phyloP scores from a whole-genome alignment of 2,113 vertebrate species.

The Pseudorhombus dupliciocellatus region DNA sequence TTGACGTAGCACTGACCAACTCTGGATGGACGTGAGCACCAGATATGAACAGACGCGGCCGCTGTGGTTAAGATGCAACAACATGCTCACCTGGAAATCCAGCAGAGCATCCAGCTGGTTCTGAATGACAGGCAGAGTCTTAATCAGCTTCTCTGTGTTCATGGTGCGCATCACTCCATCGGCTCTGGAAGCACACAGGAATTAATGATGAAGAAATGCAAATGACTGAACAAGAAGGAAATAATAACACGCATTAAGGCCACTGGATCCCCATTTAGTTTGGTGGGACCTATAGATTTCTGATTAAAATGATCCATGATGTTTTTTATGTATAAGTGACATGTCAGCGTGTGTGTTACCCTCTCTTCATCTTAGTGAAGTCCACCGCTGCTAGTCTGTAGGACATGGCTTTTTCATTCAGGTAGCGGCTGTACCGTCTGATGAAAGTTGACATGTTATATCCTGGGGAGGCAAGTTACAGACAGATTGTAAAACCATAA shows the following conservation, averaged over 20 bases:
- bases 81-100: constrained; percentile 88
- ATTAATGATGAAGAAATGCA: neutral
- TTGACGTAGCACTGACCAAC: too few species aligned
- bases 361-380: constrained; percentile 97
- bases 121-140: constrained; percentile 95
- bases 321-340: neutral
- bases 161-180: constrained; percentile 97
- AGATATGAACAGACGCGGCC: too few species aligned
- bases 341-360: constrained; percentile 79
- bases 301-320: neutral
- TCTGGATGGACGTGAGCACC: neutral
- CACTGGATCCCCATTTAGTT: neutral
- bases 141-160: constrained; percentile 95
- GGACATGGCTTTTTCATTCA: constrained; percentile 97
- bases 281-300: too few species aligned
- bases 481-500: constrained; percentile 5
- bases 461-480: constrained; percentile 74
- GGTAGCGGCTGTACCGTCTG: constrained; percentile 95
- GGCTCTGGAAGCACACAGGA: constrained; percentile 76
- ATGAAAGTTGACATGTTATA: constrained; percentile 95
- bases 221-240: neutral
- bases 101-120: constrained; percentile 96
- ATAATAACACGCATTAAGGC: neutral
- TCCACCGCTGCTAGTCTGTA: constrained; percentile 97
- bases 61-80: neutral